Conservation (phyloP, 2,888 invertebrate genomes). For the Eupsilia transversa region DNA sequence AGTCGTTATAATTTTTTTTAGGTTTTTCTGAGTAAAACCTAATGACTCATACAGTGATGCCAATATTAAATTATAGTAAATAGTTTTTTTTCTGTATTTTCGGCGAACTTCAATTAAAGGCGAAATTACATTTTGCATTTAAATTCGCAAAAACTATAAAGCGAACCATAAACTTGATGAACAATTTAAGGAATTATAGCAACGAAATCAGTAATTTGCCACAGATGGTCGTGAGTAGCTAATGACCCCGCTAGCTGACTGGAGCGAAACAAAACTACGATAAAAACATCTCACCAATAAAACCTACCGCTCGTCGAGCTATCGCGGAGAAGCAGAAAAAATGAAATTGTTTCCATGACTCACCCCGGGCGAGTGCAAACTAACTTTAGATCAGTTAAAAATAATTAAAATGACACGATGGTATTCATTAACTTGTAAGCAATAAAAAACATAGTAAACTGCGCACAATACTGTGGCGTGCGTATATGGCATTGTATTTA, state of each 20-base stretch:
- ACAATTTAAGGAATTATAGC: slow-evolving; percentile 59
- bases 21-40: not conserved
- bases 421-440: slow-evolving; percentile 53
- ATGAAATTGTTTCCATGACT: slow-evolving; percentile 72
- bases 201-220: slow-evolving; percentile 67
- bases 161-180: slow-evolving; percentile 60
- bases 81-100: slow-evolving; percentile 24
- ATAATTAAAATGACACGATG: slow-evolving; percentile 61
- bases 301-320: slow-evolving; percentile 57
- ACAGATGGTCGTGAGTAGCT: slow-evolving; percentile 66
- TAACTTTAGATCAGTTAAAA: slow-evolving; percentile 66
- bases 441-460: slow-evolving; percentile 52
- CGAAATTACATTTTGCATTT: slow-evolving; percentile 49
- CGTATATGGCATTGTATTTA: slow-evolving; percentile 61
- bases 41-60: slow-evolving; percentile 26
- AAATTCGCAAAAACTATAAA: slow-evolving; percentile 58
- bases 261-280: slow-evolving; percentile 77
- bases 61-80: slow-evolving; percentile 45
- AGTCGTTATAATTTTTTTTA: not conserved
- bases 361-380: slow-evolving; percentile 67
- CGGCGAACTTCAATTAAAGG: slow-evolving; percentile 42
- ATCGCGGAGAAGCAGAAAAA: slow-evolving; percentile 65
- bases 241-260: slow-evolving; percentile 72
- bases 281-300: slow-evolving; percentile 73
- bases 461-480: slow-evolving; percentile 55